phyloP scores from a whole-genome alignment of 2,797 vertebrate species.

The Mormyrops attenuatus region DNA sequence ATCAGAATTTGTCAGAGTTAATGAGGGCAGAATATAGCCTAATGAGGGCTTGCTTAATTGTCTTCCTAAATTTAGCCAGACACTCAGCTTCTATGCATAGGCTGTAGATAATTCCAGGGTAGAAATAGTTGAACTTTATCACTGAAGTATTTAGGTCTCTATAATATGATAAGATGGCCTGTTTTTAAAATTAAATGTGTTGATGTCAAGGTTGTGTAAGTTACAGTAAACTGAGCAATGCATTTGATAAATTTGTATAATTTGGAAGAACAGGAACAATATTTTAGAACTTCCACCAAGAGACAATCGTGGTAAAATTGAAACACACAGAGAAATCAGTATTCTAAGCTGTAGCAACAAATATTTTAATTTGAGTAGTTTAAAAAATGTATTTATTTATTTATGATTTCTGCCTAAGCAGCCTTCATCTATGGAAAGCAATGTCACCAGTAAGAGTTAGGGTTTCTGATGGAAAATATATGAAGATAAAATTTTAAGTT shows the following conservation, averaged over 20 bases:
- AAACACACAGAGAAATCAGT: not conserved
- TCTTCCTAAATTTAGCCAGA: slow-evolving; percentile 12
- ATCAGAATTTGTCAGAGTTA: not conserved
- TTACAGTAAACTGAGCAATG: not conserved
- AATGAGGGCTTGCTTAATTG: slow-evolving; percentile 11
- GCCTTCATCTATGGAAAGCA: not conserved
- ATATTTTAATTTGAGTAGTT: not conserved
- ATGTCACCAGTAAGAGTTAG: not conserved
- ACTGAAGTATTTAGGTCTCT: slow-evolving; percentile 1
- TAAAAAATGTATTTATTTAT: too few relatives aligned
- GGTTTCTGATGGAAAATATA: not conserved
- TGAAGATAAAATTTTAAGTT: not conserved
- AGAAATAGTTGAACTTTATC: not conserved
- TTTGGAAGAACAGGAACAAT: not conserved
- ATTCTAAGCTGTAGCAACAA: not conserved
- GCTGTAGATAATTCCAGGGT: not conserved
- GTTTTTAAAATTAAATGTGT: not conserved
- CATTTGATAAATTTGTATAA: not conserved
- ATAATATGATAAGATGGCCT: slow-evolving; percentile 5
- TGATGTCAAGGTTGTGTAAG: not conserved
- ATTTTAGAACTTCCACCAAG: not conserved
- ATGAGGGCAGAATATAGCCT: slow-evolving; percentile 13
- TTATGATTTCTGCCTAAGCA: not conserved
- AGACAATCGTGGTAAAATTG: not conserved
- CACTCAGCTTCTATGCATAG: not conserved